These are phyloP conservation scores for Melitaea cinxia DNA, from an alignment of 1,140 invertebrate genomes.

Conservation along the genomic window DNA sequence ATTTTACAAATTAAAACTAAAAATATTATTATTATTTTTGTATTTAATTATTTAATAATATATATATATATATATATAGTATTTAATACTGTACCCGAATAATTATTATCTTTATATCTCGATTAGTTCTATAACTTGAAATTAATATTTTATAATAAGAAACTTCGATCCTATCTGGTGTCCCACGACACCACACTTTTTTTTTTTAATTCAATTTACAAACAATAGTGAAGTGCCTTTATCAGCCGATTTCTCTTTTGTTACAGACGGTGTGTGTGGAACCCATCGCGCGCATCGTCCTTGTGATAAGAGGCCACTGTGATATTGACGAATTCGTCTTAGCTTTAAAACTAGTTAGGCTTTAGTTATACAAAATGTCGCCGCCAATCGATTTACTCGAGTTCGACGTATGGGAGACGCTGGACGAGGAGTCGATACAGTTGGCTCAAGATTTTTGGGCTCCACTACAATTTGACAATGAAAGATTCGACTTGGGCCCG, in stretches of 20 bases:
- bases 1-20: no score
- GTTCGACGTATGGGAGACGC: conserved; percentile 67
- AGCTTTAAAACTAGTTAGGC: conserved; percentile 79
- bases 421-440: conserved; percentile 66
- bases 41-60: no score
- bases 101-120: no score
- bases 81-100: no score
- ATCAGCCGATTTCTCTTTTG: conserved; percentile 58
- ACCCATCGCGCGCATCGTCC: conserved; percentile 75
- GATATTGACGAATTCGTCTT: conserved; percentile 80
- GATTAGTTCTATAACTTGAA: background rate
- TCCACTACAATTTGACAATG: conserved; percentile 68
- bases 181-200: no score
- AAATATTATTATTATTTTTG: no score
- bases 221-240: conserved; percentile 23
- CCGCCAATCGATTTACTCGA: conserved; percentile 63
- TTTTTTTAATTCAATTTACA: background rate
- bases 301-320: conserved; percentile 79
- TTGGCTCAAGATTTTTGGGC: conserved; percentile 72
- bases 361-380: conserved; percentile 71
- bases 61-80: no score
- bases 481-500: conserved; percentile 59
- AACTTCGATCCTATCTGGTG: no score
- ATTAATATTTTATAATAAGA: no score
- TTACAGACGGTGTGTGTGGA: conserved; percentile 79